phyloP scores from a whole-genome alignment of 2,888 invertebrate genomes.

The Melinaea menophilus region DNA sequence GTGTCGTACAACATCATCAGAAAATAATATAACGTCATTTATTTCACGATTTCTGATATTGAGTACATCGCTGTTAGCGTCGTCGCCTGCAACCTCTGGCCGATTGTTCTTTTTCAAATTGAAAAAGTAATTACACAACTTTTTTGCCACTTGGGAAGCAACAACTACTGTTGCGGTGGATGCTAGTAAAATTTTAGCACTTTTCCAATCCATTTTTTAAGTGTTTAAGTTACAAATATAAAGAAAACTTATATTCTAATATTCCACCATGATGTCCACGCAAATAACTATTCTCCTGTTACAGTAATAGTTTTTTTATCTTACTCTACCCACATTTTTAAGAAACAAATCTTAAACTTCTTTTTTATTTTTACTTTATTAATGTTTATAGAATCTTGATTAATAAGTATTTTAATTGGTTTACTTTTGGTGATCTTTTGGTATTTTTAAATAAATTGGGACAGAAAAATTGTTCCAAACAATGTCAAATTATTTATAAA shows the following conservation, averaged over 20 bases:
- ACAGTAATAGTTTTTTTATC: slow-evolving; percentile 17
- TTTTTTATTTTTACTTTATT: too few species aligned
- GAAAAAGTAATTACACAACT: slow-evolving; percentile 59
- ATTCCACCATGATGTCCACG: slow-evolving; percentile 64
- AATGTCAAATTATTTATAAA: too few species aligned
- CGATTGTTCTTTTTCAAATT: slow-evolving; percentile 39
- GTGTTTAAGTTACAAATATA: slow-evolving; percentile 11
- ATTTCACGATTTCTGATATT: slow-evolving; percentile 63
- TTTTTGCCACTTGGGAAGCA: slow-evolving; percentile 64
- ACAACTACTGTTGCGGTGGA: slow-evolving; percentile 66
- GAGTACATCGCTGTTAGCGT: slow-evolving; percentile 53
- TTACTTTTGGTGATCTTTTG: too few species aligned
- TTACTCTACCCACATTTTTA: slow-evolving; percentile 44
- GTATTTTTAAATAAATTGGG: too few species aligned
- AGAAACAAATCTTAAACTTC: neutral
- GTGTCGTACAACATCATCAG: slow-evolving; percentile 62
- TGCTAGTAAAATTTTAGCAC: slow-evolving; percentile 61
- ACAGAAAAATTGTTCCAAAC: too few species aligned
- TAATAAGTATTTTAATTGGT: too few species aligned
- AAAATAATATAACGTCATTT: slow-evolving; percentile 71
- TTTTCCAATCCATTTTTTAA: slow-evolving; percentile 66
- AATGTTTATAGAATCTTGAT: too few species aligned
- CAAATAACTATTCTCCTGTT: slow-evolving; percentile 38
- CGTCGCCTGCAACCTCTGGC: slow-evolving; percentile 43
- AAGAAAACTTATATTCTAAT: slow-evolving; percentile 12